A percentile compares a stretch with the other conserved stretches of the same genome.
These are phyloP conservation scores for Drosophila persimilis DNA, from an alignment of 1,140 invertebrate species.

Conservation along the genomic window DNA sequence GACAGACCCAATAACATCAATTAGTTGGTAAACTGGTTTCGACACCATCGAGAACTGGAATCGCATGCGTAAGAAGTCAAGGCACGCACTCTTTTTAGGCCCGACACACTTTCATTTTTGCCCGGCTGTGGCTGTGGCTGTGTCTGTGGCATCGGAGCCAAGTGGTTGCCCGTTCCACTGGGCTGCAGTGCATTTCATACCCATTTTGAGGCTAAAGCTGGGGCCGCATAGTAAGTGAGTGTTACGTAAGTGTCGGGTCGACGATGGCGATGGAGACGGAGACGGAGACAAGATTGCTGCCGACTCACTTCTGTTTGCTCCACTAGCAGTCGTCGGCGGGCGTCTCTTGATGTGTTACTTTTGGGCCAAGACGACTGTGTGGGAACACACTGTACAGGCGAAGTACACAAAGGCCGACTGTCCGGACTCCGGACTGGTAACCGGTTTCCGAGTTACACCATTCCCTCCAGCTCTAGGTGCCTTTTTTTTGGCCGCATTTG, in stretches of 20 bases:
- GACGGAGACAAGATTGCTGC: conserved; percentile 53
- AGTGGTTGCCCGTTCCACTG: conserved; percentile 32
- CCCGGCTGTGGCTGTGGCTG: conserved; percentile 4
- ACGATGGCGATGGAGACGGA: conserved; percentile 18
- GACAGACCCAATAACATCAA: too few relatives aligned
- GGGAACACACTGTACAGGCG: conserved; percentile 34
- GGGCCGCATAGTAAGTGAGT: conserved; percentile 25
- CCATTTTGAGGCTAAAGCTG: conserved; percentile 11
- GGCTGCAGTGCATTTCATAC: conserved; percentile 39
- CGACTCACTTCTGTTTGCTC: conserved; percentile 60
- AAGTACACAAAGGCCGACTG: conserved; percentile 42
- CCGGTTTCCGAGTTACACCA: conserved; percentile 68
- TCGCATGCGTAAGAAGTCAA: conserved; percentile 29
- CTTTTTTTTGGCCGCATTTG: conserved; percentile 23
- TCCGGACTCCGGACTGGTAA: conserved; percentile 41
- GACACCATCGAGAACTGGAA: conserved; percentile 2
- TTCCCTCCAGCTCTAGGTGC: conserved; percentile 19
- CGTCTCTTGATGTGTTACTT: conserved; percentile 55
- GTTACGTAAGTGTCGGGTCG: conserved; percentile 53
- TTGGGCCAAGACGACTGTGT: conserved; percentile 56
- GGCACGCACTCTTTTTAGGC: conserved; percentile 32
- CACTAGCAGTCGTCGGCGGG: conserved; percentile 9
- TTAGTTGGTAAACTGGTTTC: conserved; percentile 15
- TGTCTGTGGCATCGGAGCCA: neutral
- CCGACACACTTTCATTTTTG: conserved; percentile 48